A percentile compares a stretch with the other conserved stretches of the same genome.
These are phyloP conservation scores for Meandrina meandrites DNA, from an alignment of 92 coral and sea anemone species.

Conservation along the genomic window DNA sequence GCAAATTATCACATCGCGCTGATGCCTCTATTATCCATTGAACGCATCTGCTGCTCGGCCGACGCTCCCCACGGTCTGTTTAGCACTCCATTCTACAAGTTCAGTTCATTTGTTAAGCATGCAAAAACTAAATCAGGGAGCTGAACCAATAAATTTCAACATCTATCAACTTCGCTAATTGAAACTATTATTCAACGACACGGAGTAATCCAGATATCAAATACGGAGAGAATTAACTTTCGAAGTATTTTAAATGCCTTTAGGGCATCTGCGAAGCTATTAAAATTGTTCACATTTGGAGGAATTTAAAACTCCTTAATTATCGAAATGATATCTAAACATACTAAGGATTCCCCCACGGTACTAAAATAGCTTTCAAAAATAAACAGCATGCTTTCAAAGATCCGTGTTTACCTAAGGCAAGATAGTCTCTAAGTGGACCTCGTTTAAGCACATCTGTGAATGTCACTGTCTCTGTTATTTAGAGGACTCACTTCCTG, in stretches of 20 bases:
- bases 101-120: background rate
- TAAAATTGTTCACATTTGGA: constrained; percentile 8
- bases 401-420: background rate
- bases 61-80: background rate
- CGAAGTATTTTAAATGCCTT: constrained; percentile 25
- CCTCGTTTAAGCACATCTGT: background rate
- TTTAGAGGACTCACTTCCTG: background rate
- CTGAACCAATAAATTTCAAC: background rate
- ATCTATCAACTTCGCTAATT: background rate
- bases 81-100: background rate
- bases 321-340: constrained; percentile 32
- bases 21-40: background rate
- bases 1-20: constrained; percentile 53
- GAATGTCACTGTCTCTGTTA: background rate
- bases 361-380: constrained; percentile 24
- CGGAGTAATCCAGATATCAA: constrained; percentile 1
- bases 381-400: constrained; percentile 26
- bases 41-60: background rate
- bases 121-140: background rate
- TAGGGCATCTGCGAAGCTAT: constrained; percentile 13
- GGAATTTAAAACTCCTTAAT: constrained; percentile 16
- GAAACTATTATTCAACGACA: background rate
- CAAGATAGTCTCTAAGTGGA: constrained; percentile 8
- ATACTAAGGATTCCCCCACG: constrained; percentile 20
- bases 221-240: background rate